Percentiles rank a stretch among this genome's conserved stretches.
These are phyloP conservation scores for Butorides virescens DNA, from an alignment of 2,113 vertebrate genomes.

Conservation along the genomic window DNA sequence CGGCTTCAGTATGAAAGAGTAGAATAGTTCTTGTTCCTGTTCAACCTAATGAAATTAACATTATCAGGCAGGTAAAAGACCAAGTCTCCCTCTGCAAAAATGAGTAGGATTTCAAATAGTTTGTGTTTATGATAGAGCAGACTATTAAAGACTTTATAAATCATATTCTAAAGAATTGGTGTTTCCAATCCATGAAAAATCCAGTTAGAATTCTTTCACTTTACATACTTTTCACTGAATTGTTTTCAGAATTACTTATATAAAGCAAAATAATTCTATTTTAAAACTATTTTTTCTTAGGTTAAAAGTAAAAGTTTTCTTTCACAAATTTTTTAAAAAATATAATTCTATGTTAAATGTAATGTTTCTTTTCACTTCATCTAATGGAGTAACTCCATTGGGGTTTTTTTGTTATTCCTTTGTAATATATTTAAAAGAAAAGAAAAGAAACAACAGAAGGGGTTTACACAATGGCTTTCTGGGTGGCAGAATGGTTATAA, in stretches of 20 bases:
- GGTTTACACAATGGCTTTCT: background rate
- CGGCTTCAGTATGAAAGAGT: background rate
- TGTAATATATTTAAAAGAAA: background rate
- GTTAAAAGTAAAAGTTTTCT: background rate
- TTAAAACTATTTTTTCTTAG: background rate
- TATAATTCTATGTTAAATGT: background rate
- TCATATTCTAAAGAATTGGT: background rate
- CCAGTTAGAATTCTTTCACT: background rate
- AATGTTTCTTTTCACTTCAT: background rate
- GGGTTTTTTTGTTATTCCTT: background rate
- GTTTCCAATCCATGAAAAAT: background rate
- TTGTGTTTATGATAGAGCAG: background rate
- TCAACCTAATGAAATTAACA: background rate
- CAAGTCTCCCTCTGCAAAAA: background rate
- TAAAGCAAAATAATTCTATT: background rate
- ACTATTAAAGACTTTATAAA: background rate
- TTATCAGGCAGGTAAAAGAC: background rate
- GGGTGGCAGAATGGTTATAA: background rate
- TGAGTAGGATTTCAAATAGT: background rate
- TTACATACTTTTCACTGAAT: background rate
- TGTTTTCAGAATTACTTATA: background rate
- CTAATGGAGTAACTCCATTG: background rate
- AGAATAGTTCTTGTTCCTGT: background rate
- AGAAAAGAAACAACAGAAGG: background rate
- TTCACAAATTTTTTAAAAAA: background rate